These are phyloP conservation scores for Pammene fasciana DNA, from an alignment of 2,888 invertebrate species.

Conservation along the genomic window DNA sequence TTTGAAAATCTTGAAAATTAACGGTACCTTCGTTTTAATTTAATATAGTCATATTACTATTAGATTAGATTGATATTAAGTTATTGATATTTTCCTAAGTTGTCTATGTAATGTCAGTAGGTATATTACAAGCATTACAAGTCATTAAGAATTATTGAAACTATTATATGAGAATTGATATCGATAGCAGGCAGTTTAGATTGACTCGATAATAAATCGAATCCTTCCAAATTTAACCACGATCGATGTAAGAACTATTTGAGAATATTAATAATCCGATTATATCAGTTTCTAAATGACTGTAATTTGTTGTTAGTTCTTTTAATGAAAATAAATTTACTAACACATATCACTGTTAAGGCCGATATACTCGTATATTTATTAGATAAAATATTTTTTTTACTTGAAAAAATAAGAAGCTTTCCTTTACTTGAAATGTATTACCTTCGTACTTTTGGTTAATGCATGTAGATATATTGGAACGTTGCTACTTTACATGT, in stretches of 20 bases:
- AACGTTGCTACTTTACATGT: conserved; percentile 18
- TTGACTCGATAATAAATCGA: conserved; percentile 12
- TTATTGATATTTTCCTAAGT: background rate
- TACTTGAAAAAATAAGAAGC: no score
- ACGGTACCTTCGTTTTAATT: no score
- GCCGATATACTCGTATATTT: no score
- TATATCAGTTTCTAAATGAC: conserved; percentile 18
- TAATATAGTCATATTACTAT: no score
- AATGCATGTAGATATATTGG: background rate
- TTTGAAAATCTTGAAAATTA: no score
- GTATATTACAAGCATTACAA: background rate
- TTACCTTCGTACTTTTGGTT: background rate
- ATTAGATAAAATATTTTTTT: no score
- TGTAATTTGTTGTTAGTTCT: conserved; percentile 5
- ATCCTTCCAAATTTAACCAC: conserved; percentile 17
- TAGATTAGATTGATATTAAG: no score
- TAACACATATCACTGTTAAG: no score
- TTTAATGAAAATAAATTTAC: background rate
- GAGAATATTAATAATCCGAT: conserved; percentile 16
- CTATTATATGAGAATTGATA: conserved; percentile 14
- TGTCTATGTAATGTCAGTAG: background rate
- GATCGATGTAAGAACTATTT: conserved; percentile 23
- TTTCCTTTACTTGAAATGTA: background rate
- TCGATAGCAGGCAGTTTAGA: conserved; percentile 22
- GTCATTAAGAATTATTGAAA: conserved; percentile 50